Conservation (phyloP, 2,888 invertebrate genomes). For the Aplocera efformata region DNA sequence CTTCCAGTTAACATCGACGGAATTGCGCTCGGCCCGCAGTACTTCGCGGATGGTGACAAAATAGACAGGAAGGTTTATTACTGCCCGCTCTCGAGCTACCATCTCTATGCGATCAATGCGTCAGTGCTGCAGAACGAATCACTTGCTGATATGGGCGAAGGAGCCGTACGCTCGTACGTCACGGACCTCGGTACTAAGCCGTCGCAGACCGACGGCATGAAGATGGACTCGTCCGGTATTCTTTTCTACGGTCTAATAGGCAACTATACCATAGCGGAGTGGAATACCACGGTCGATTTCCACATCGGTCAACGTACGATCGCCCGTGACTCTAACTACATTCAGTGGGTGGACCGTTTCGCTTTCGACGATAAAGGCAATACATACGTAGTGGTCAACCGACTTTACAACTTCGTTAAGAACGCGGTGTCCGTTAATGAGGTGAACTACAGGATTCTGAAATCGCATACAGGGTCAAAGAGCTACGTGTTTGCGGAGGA, state of each 20-base stretch:
- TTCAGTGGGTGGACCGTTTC: conserved; percentile 88
- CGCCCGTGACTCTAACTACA: conserved; percentile 82
- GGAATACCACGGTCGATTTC: conserved; percentile 83
- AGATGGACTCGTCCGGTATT: conserved; percentile 85
- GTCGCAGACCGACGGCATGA: conserved; percentile 87
- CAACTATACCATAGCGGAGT: conserved; percentile 84
- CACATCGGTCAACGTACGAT: conserved; percentile 82
- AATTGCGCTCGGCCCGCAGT: conserved; percentile 85
- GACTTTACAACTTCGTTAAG: conserved; percentile 83
- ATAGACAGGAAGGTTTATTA: conserved; percentile 82
- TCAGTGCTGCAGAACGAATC: conserved; percentile 80
- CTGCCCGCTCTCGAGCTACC: conserved; percentile 84
- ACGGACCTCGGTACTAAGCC: conserved; percentile 82
- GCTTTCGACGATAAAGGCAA: conserved; percentile 84
- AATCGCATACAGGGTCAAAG: conserved; percentile 80
- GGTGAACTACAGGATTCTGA: conserved; percentile 84
- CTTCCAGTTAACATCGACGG: conserved; percentile 84
- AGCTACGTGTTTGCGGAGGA: conserved; percentile 82
- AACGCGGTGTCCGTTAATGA: conserved; percentile 79
- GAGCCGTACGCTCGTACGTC: conserved; percentile 69
- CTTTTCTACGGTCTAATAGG: conserved; percentile 86
- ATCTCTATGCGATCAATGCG: conserved; percentile 83
- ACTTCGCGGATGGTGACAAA: conserved; percentile 48
- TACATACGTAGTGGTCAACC: conserved; percentile 84
- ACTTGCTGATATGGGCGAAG: conserved; percentile 50